These are phyloP conservation scores for Cotesia congregata DNA, from an alignment of 2,888 invertebrate species.

Conservation along the genomic window DNA sequence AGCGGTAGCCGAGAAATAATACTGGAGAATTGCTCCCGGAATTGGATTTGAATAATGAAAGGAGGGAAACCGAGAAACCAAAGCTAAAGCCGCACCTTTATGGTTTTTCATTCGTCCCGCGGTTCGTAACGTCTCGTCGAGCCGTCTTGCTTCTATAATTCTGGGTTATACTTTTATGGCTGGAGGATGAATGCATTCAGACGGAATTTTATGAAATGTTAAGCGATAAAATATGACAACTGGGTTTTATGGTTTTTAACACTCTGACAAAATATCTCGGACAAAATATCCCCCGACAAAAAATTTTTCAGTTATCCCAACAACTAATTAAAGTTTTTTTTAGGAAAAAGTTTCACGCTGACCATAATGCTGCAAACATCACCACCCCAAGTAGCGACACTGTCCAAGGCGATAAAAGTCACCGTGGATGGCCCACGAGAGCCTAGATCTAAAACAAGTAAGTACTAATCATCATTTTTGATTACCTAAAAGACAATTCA, in stretches of 20 bases:
- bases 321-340: not conserved
- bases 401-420: slow-evolving; percentile 67
- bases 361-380: slow-evolving; percentile 70
- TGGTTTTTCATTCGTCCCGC: slow-evolving; percentile 63
- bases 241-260: too few species aligned
- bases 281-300: too few species aligned
- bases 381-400: slow-evolving; percentile 66
- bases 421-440: slow-evolving; percentile 67
- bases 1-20: slow-evolving; percentile 30
- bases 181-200: not conserved
- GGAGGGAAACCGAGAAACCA: slow-evolving; percentile 56
- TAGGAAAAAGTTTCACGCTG: slow-evolving; percentile 68
- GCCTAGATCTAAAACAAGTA: slow-evolving; percentile 67
- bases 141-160: slow-evolving; percentile 22
- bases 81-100: slow-evolving; percentile 55
- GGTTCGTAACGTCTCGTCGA: slow-evolving; percentile 56
- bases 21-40: slow-evolving; percentile 52
- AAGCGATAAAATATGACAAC: too few species aligned
- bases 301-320: too few species aligned
- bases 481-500: too few species aligned
- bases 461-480: slow-evolving; percentile 44
- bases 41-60: slow-evolving; percentile 67
- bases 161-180: not conserved
- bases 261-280: too few species aligned
- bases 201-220: too few species aligned